phyloP scores from a whole-genome alignment of 2,888 invertebrate species.

The Gymnosoma rotundatum region DNA sequence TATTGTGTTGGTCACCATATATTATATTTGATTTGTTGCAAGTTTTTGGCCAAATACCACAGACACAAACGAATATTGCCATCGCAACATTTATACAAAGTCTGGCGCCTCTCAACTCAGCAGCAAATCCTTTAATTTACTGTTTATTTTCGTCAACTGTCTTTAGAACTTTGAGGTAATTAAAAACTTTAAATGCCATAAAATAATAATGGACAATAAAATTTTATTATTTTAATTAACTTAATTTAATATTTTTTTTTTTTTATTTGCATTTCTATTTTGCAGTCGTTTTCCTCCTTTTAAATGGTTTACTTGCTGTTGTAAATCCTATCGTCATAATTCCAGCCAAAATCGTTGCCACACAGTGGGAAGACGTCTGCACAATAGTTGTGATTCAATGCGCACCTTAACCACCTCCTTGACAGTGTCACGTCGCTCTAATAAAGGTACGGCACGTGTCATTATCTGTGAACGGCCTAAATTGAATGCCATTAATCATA shows the following conservation, averaged over 20 bases:
- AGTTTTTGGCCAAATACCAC: slow-evolving; percentile 92
- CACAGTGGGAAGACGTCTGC: slow-evolving; percentile 80
- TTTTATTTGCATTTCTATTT: not conserved
- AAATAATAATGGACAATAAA: too few species aligned
- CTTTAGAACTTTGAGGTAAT: slow-evolving; percentile 90
- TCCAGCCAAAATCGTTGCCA: slow-evolving; percentile 79
- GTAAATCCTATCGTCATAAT: slow-evolving; percentile 80
- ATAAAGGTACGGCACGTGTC: slow-evolving; percentile 78
- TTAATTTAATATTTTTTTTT: slow-evolving; percentile 2
- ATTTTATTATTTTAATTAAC: too few species aligned
- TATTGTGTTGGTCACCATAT: slow-evolving; percentile 97
- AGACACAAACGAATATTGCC: slow-evolving; percentile 90
- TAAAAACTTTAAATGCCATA: not conserved
- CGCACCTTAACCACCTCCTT: slow-evolving; percentile 81
- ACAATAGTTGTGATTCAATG: slow-evolving; percentile 82
- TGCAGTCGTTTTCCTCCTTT: slow-evolving; percentile 85
- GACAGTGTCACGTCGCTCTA: slow-evolving; percentile 80
- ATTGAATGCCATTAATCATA: slow-evolving; percentile 65
- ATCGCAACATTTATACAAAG: slow-evolving; percentile 96
- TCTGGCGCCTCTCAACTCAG: slow-evolving; percentile 94
- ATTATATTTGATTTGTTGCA: slow-evolving; percentile 95
- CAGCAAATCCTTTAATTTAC: slow-evolving; percentile 97
- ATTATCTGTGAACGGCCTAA: slow-evolving; percentile 80
- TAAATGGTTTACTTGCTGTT: slow-evolving; percentile 86
- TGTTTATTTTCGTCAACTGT: slow-evolving; percentile 95